Evolutionary conservation across 2,888 invertebrate species (phyloP).

Genomic region (Creontiades dilutus): DNA sequence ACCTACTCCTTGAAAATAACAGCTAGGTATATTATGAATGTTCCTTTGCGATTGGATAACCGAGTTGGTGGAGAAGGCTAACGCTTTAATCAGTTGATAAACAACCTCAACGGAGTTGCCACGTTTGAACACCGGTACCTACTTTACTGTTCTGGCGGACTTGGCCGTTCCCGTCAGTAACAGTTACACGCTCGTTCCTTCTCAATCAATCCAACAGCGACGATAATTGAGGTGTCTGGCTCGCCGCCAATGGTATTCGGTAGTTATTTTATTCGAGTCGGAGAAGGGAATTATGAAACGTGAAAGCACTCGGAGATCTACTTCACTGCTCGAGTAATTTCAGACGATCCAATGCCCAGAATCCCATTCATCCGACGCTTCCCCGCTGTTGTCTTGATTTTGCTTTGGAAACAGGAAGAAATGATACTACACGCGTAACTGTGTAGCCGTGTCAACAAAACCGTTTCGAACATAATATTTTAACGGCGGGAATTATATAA

Average conservation of each 20-base stretch:
- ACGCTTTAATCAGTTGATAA: no score
- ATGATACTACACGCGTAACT: background rate
- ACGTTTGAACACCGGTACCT: no score
- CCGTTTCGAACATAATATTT: background rate
- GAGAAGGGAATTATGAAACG: conserved; percentile 36
- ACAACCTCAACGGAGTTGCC: no score
- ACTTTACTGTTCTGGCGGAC: no score
- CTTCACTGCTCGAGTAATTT: background rate
- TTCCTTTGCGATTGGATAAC: no score
- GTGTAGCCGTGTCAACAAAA: background rate
- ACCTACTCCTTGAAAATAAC: no score
- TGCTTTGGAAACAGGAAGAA: conserved; percentile 4
- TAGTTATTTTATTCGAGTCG: conserved; percentile 13
- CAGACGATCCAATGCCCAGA: conserved; percentile 10
- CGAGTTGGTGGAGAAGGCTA: no score
- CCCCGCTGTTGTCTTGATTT: background rate
- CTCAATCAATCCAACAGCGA: no score
- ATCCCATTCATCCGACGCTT: background rate
- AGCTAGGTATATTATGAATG: no score
- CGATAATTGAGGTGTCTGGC: background rate
- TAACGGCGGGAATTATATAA: no score
- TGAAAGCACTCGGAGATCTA: background rate
- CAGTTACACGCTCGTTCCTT: no score
- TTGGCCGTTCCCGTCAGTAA: no score
- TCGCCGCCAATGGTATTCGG: background rate